Evolutionary conservation across 2,888 invertebrate genomes (phyloP).

Genomic region (Pristionchus mayeri): DNA sequence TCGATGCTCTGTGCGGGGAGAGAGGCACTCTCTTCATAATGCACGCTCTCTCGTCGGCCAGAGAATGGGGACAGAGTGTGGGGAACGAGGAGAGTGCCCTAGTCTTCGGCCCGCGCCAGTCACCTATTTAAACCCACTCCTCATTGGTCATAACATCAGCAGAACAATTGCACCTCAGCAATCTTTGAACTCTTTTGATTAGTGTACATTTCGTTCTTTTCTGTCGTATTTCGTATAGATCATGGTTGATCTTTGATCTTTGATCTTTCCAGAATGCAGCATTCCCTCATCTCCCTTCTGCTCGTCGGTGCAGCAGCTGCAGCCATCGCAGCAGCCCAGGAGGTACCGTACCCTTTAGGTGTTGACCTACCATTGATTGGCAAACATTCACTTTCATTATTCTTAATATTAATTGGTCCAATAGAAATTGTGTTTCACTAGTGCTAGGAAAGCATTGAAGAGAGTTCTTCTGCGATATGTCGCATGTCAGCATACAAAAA

Average conservation of each 20-base stretch:
- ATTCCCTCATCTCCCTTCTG: background rate
- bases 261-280: background rate
- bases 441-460: too few relatives aligned
- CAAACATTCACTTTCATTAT: too few relatives aligned
- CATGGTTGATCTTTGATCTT: background rate
- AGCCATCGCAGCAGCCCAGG: background rate
- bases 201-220: background rate
- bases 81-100: background rate
- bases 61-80: background rate
- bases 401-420: too few relatives aligned
- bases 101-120: background rate
- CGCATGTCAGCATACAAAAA: too few relatives aligned
- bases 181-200: background rate
- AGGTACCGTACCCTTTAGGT: background rate
- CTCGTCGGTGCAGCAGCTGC: background rate
- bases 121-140: background rate
- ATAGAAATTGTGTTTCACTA: too few relatives aligned
- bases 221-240: background rate
- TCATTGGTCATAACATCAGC: background rate
- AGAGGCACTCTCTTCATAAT: background rate
- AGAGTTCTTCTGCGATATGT: too few relatives aligned
- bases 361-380: too few relatives aligned
- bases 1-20: background rate
- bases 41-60: background rate
- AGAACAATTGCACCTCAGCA: too few relatives aligned